Conservation (phyloP, 2,113 vertebrate genomes). For the Glaucomys volans region DNA sequence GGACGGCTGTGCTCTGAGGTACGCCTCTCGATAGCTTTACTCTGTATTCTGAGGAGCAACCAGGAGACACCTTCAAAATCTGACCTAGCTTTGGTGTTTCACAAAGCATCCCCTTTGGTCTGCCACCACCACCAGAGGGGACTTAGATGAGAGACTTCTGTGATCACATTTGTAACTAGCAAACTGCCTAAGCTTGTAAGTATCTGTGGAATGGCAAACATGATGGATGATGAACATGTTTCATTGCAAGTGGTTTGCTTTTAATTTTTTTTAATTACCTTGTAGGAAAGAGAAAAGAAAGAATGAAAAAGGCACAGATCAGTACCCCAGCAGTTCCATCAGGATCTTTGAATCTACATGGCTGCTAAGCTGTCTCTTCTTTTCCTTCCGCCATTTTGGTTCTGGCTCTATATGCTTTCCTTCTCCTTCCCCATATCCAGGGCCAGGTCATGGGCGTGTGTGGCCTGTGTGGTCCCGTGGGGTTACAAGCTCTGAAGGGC, state of each 20-base stretch:
- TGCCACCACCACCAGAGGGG: too few relatives aligned
- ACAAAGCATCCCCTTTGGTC: not conserved
- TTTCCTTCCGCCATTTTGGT: not conserved
- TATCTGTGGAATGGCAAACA: not conserved
- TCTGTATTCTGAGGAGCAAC: not conserved
- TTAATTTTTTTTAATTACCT: not conserved
- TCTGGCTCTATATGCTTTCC: not conserved
- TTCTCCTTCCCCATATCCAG: not conserved
- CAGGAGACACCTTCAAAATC: not conserved
- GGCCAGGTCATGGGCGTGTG: not conserved
- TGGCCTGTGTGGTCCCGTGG: not conserved
- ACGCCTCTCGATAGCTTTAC: not conserved
- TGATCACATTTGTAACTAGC: too few relatives aligned
- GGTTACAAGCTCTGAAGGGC: not conserved
- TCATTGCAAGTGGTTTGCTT: not conserved
- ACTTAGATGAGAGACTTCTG: too few relatives aligned
- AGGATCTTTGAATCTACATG: not conserved
- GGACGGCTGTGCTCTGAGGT: not conserved
- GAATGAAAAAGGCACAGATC: not conserved
- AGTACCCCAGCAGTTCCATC: not conserved
- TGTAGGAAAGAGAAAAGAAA: not conserved
- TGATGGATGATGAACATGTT: not conserved
- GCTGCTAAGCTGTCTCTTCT: not conserved
- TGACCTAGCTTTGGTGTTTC: not conserved
- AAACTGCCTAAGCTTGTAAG: not conserved